These are phyloP conservation scores for Cathartes aura DNA, from an alignment of 2,113 vertebrate species.

Conservation along the genomic window DNA sequence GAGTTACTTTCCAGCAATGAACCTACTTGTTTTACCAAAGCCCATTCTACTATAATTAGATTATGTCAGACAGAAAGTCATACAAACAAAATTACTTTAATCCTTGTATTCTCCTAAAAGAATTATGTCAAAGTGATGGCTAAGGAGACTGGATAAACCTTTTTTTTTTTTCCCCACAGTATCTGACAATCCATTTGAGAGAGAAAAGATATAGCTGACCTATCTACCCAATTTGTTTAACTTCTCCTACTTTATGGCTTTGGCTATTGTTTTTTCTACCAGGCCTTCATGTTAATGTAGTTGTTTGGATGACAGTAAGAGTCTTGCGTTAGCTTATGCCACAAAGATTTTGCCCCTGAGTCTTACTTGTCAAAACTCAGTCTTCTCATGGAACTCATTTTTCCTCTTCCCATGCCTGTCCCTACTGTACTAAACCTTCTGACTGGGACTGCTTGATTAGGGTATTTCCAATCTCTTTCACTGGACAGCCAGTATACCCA, in stretches of 20 bases:
- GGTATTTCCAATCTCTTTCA: neutral
- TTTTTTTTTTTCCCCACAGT: neutral
- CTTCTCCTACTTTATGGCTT: neutral
- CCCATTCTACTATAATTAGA: neutral
- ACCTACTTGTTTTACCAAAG: neutral
- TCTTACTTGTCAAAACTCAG: neutral
- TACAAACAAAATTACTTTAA: neutral
- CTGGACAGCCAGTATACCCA: neutral
- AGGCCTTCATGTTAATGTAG: neutral
- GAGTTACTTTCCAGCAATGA: neutral
- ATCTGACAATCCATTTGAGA: neutral
- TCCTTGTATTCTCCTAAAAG: neutral
- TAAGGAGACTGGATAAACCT: neutral
- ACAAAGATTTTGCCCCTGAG: neutral
- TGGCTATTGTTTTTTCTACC: neutral
- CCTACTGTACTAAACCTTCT: neutral
- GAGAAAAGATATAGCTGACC: neutral
- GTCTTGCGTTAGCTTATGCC: neutral
- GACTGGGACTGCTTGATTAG: neutral
- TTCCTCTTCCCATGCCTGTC: neutral
- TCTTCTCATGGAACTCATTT: fast-evolving
- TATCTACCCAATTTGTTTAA: neutral
- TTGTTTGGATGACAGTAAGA: neutral
- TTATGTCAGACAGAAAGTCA: neutral
- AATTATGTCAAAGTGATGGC: neutral